Evolutionary conservation across 1,140 invertebrate species (phyloP), one percentile per base, ranked within the genome.

Genomic region (Heliconius hewitsoni): DNA sequence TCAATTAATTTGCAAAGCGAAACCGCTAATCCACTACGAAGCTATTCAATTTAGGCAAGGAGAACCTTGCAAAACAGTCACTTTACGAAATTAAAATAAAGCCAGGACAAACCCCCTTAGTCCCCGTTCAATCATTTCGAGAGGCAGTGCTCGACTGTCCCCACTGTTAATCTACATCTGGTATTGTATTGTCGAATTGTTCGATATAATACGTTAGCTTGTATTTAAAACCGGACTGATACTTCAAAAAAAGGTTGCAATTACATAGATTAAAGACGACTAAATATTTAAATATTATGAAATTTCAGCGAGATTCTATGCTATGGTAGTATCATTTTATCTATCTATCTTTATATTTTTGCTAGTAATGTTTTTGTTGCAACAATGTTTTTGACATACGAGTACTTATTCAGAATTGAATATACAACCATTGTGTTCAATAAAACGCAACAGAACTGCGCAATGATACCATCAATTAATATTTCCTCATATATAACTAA

Each of bases 1-100:
- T 81, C 80, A 81, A 81, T 81, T 78, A 81, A 81, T 81, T 82
- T 79, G 80, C 80, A 81, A 83, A 84, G 78, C 78, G 86, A 88
- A 90, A 85, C 84, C 86, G 78, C 88, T 87, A 87, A 88, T 83
- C 83, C 83, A 85, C 85, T 83, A 85, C 78, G 83, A 84, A 83
- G 82, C 80, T 84, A 85, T 84, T 87, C 85, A 83, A 84, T 85
- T 89, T 83, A 85, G 82, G 84, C 86, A 86, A 87, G 84, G 82
- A 86, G 89, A 42, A 90, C 83, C 87, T 91, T 90, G 89, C 90
- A 90, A 92, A 92, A 89, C 87, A 90, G 87, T 89, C 91, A 94
- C 93, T 94, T 93, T 90, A 89, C 86, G 87, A 93, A 93, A 94
- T 94, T 94, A 94, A 94, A 94, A 93, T 93, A 89, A 92, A 91